Base-by-base conservation (phyloP, 2,113 vertebrate genomes). In the Nematolebias whitei region DNA sequence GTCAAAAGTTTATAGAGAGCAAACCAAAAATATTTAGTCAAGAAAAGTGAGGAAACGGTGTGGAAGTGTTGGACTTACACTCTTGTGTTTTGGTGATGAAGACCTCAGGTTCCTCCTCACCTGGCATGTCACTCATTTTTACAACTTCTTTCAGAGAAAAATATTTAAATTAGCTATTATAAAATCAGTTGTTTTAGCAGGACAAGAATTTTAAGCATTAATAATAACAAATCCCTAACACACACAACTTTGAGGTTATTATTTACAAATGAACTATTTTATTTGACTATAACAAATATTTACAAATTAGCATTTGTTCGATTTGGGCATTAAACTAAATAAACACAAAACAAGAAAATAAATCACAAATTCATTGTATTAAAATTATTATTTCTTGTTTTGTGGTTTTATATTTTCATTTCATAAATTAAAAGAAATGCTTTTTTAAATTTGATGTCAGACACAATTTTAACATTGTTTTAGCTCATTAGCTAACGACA, bases 81-180 rank as follows among this genome's bases (percentile, higher is more conserved):
- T 83, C 53, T 5, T 8, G 41, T 26, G 82, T 76, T 38, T 67
- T 76, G 16, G 68, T 70, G 59, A 41, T 58, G 80, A 78, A 89
- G 38, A 81, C 68, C 35, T 84, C 64, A 0, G 90, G 71, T 57
- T 91, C 88, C 74, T 92, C 85, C 45, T 91, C 76, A 80, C 50
- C 39, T 56, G 79, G 45, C 68, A 52, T 61, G 54, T 63, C 51
- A 48, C 63, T 69, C 49, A 88, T 68, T 12, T 64, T 47, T 44
- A 32, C 19, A 16, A 85, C 83, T 74, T 92, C 85, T 61, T 91
- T 74, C 10, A 91, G 59, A 39, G 90, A 83, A 75, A 85, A 85
- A 67, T 3, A 57, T 11, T 39, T 0, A 51, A 26, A 35, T 39
- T 11, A 41, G 2, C 16, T n/a, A 35, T 16, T 18, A 16, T 12